Evolutionary conservation across 2,797 vertebrate genomes (phyloP).

Genomic region (Arnoldichthys spilopterus): DNA sequence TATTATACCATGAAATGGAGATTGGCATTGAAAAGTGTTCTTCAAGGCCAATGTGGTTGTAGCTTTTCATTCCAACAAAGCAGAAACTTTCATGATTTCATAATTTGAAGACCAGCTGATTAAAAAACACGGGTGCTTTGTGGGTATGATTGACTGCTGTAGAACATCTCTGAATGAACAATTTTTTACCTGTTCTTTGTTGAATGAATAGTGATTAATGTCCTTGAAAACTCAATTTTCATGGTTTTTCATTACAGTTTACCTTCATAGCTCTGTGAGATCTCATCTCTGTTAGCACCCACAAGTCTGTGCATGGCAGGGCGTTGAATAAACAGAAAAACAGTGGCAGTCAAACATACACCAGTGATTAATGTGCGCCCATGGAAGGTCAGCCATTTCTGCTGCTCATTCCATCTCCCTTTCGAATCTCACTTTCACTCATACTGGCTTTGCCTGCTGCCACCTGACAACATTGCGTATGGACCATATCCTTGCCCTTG

Average conservation of each 20-base stretch:
- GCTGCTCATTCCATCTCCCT: background rate
- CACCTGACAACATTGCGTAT: background rate
- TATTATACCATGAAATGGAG: too few species aligned
- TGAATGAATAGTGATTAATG: too few species aligned
- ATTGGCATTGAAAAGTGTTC: too few species aligned
- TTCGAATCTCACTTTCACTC: background rate
- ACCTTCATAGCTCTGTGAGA: too few species aligned
- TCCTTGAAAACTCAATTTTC: background rate
- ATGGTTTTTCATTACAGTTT: background rate
- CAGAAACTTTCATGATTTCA: too few species aligned
- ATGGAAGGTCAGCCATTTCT: background rate
- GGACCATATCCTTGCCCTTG: background rate
- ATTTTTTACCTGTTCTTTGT: too few species aligned
- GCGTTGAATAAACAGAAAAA: conserved; percentile 14
- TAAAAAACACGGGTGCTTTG: too few species aligned
- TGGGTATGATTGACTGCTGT: too few species aligned
- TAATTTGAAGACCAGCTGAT: background rate
- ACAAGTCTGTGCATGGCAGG: background rate
- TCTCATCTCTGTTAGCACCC: background rate
- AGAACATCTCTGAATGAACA: too few species aligned
- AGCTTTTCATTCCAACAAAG: too few species aligned
- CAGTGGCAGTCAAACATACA: background rate
- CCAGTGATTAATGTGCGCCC: background rate
- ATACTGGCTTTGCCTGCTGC: background rate
- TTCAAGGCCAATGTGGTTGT: too few species aligned